phyloP scores from a whole-genome alignment of 2,113 vertebrate genomes.

The Neodontobutis hainanensis region DNA sequence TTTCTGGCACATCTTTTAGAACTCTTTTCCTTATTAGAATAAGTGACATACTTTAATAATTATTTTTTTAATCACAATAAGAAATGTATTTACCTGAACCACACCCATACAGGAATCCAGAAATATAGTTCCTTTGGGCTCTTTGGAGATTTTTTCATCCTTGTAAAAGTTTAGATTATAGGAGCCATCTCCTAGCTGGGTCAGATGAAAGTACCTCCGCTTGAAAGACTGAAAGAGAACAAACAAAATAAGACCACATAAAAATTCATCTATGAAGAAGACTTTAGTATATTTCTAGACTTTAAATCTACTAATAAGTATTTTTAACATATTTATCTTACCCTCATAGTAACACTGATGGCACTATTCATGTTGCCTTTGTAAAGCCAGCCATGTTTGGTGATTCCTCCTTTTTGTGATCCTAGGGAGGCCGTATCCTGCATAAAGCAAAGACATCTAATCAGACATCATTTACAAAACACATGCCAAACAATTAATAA shows the following conservation, averaged over 20 bases:
- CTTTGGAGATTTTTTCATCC: conserved; percentile 98
- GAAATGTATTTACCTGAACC: conserved; percentile 84
- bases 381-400: conserved; percentile 96
- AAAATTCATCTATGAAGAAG: background rate
- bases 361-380: conserved; percentile 99
- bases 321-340: conserved; percentile 80
- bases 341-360: conserved; percentile 98
- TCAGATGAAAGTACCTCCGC: conserved; percentile 96
- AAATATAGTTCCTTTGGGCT: conserved; percentile 98
- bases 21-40: background rate
- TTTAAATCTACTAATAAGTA: too few species aligned
- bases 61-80: background rate
- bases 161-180: conserved; percentile 99
- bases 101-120: conserved; percentile 99
- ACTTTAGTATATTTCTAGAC: too few species aligned
- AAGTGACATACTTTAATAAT: background rate
- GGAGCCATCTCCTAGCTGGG: conserved; percentile 95
- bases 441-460: conserved; percentile 27
- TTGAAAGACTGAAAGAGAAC: conserved; percentile 90
- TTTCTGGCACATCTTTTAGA: conserved; percentile 25
- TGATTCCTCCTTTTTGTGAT: conserved; percentile 96
- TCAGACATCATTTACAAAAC: conserved; percentile 16
- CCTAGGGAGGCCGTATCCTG: conserved; percentile 96
- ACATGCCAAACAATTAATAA: background rate
- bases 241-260: conserved; percentile 10